Evolutionary conservation across 2,888 invertebrate species (phyloP), one percentile per base, ranked within the genome.

Genomic region (Lochmaea crataegi): DNA sequence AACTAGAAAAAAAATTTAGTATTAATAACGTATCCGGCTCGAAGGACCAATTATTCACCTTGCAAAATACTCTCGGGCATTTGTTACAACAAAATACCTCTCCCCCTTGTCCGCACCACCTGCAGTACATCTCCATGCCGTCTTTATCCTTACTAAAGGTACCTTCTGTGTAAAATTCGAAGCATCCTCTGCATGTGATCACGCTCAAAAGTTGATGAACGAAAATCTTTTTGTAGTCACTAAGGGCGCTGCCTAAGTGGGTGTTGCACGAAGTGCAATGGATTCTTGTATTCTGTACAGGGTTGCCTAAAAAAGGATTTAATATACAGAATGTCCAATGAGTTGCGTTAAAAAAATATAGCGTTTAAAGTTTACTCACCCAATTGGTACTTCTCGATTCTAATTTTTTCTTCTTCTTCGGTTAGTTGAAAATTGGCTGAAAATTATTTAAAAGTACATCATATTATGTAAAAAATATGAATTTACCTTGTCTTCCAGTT

Each of bases 71-170:
- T 86, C 89, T 92, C 58, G 91, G 90, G 76, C 94, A 94, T 75
- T 90, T 90, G 5, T 94, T 91, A 82, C 94, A 94, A 83, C 94
- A 94, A 81, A 94, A 92, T 0, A 94, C 93, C 85, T 84, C 83
- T 0, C 87, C 87, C 32, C 89, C 94, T 85, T 94, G 94, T 0
- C 94, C 94, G 83, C 94, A 94, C 94, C 94, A 94, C 65, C 94
- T 89, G 80, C 94, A 94, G 82, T 94, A 94, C 75, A 94, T 86
- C 83, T 94, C 94, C 18, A 94, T 94, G 41, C 94, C 94, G 87
- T 94, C 94, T 83, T 94, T 94, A 66, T 94, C 94, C 86, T 93
- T 93, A 72, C 93, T 93, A 85, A 94, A 94, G 79, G 92, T 93
- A 6, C 94, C 94, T 83, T 93, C 93, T 69, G 92, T 92, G 82